Evolutionary conservation across 1,140 invertebrate genomes (phyloP), one percentile per base, ranked within the genome.

Genomic region (Bombus waltoni): DNA sequence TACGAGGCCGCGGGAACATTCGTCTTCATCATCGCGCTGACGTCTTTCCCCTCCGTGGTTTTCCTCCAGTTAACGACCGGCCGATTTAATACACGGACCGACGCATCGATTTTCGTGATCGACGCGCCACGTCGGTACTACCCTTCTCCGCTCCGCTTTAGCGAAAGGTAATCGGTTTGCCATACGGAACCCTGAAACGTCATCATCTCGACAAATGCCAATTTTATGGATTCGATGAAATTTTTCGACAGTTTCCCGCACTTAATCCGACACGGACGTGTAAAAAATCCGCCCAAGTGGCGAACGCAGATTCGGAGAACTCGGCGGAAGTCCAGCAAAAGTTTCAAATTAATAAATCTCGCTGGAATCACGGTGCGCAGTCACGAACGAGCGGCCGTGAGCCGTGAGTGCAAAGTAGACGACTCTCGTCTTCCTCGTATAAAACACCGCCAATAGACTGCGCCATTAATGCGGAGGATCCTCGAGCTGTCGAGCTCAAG

Each of bases 1-100:
- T 77, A 38, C 35, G 44, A 40, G 57, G 35, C 32, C 72, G 38
- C 59, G 47, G 32, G 53, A 76, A 88, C 88, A 84, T 89, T 74
- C 83, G 73, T 90, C 87, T 91, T 91, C 85, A 85, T 91, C 83
- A 81, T 81, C 80, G 71, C 71, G 70, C 68, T 70, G 72, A 66
- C 80, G 79, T 65, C 81, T 77, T 83, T 83, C 47, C 79, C 47
- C 44, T 66, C 84, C 57, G 35, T 40, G n/a, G 32, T 22, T 57
- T 73, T 66, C 59, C 47, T 11, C 15, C 38, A 25, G 32, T 53
- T 76, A 75, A 75, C 59, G 57, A 66, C 73, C 44, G 32, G 28
- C 15, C 72, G 72, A 62, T 82, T 74, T 44, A 44, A 70, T 73
- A 42, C 38, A 11, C 32, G n/a, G 18, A 28, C 1, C 75, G 11